phyloP scores from a whole-genome alignment of 2,888 invertebrate species.

The Mermis nigrescens region DNA sequence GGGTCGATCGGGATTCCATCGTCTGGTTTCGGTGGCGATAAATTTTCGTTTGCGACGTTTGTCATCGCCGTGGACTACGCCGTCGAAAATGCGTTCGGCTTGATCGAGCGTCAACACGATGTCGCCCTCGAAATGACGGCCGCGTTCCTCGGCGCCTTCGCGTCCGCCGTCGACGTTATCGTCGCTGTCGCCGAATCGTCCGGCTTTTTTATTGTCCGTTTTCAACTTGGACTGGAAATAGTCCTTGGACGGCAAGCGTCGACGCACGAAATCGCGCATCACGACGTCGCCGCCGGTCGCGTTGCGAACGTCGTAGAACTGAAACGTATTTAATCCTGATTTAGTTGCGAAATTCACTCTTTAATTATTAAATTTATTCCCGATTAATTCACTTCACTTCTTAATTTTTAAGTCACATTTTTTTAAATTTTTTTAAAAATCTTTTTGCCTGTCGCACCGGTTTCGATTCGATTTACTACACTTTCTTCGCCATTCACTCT shows the following conservation, averaged over 20 bases:
- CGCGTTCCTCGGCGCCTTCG: conserved; percentile 21
- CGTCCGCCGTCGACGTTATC: not conserved
- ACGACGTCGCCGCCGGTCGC: too few relatives aligned
- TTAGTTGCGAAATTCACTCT: too few relatives aligned
- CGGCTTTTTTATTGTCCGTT: not conserved
- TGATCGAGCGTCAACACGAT: conserved; percentile 28
- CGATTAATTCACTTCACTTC: too few relatives aligned
- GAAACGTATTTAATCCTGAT: too few relatives aligned
- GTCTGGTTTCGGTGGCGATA: conserved; percentile 26
- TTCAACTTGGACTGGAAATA: not conserved
- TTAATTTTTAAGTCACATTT: too few relatives aligned
- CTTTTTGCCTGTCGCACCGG: too few relatives aligned
- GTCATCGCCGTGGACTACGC: conserved; percentile 15
- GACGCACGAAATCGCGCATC: not conserved
- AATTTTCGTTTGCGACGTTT: conserved; percentile 22
- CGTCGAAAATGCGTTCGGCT: conserved; percentile 23
- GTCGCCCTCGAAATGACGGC: conserved; percentile 28
- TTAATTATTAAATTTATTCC: too few relatives aligned
- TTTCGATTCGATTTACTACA: too few relatives aligned
- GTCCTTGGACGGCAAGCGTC: not conserved
- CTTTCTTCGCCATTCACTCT: too few relatives aligned
- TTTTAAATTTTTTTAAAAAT: too few relatives aligned
- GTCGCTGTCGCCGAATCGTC: conserved; percentile 1
- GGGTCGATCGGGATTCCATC: conserved; percentile 26
- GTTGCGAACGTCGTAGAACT: too few relatives aligned